Conservation (phyloP, 2,888 invertebrate genomes). For the Drosophila paracracens region DNA sequence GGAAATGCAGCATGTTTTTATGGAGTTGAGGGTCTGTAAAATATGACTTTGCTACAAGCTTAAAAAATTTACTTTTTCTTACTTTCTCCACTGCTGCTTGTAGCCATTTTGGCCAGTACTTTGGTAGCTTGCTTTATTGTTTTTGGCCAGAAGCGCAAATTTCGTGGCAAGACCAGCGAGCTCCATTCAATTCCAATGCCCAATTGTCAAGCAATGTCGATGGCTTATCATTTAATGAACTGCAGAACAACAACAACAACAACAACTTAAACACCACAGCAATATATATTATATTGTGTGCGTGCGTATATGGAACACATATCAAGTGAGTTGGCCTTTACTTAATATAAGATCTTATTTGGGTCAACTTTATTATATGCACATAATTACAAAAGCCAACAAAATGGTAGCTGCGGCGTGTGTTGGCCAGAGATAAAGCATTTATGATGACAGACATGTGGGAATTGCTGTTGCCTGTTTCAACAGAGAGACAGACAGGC, state of each 20-base stretch:
- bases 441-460: constrained; percentile 76
- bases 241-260: constrained; percentile 42
- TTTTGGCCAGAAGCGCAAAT: constrained; percentile 26
- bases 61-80: constrained; percentile 13
- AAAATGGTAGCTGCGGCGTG: constrained; percentile 35
- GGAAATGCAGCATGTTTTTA: constrained; percentile 19
- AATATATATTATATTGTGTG: constrained; percentile 13
- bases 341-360: constrained; percentile 48
- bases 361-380: constrained; percentile 79
- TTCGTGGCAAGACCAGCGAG: constrained; percentile 7
- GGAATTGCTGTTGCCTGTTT: constrained; percentile 56
- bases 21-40: constrained; percentile 21
- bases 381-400: constrained; percentile 78
- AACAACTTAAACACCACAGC: constrained; percentile 29
- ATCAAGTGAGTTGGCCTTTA: constrained; percentile 29
- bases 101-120: background rate
- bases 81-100: background rate
- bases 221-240: constrained; percentile 80
- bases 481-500: background rate
- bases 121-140: constrained; percentile 12
- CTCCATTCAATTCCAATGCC: constrained; percentile 27
- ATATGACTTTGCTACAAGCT: constrained; percentile 30
- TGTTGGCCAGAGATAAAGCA: constrained; percentile 73
- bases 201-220: constrained; percentile 60
- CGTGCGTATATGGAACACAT: background rate